Evolutionary conservation across 2,888 invertebrate genomes (phyloP).

Genomic region (Acronicta leporina): DNA sequence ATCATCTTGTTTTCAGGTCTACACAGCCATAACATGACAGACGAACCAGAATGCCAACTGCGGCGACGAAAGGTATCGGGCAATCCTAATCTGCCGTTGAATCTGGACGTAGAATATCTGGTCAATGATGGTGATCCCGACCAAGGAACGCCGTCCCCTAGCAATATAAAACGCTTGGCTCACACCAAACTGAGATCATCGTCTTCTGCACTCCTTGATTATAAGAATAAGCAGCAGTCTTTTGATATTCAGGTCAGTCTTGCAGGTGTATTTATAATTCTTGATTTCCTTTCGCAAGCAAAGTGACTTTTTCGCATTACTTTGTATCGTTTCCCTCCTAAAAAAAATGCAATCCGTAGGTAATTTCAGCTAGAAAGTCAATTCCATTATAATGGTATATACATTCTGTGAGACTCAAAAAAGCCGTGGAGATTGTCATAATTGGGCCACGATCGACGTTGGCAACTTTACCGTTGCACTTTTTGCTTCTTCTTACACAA

Average conservation of each 20-base stretch:
- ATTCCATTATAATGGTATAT: no score
- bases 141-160: conserved; percentile 81
- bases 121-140: conserved; percentile 77
- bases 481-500: no score
- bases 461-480: no score
- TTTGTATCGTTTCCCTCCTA: no score
- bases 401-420: no score
- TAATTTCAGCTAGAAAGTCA: not conserved
- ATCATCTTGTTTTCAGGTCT: conserved; percentile 19
- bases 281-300: no score
- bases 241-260: conserved; percentile 82
- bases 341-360: no score
- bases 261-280: conserved; percentile 7
- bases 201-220: conserved; percentile 77
- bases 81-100: conserved; percentile 75
- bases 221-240: conserved; percentile 85
- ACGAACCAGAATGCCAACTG: conserved; percentile 76
- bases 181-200: conserved; percentile 63
- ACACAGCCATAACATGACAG: conserved; percentile 65
- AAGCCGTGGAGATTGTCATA: no score
- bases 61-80: conserved; percentile 79
- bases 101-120: conserved; percentile 77
- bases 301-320: no score
- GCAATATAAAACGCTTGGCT: conserved; percentile 73
- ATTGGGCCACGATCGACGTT: no score